Base-by-base conservation (phyloP, 2,888 invertebrate species). In the Lasius platythorax region DNA sequence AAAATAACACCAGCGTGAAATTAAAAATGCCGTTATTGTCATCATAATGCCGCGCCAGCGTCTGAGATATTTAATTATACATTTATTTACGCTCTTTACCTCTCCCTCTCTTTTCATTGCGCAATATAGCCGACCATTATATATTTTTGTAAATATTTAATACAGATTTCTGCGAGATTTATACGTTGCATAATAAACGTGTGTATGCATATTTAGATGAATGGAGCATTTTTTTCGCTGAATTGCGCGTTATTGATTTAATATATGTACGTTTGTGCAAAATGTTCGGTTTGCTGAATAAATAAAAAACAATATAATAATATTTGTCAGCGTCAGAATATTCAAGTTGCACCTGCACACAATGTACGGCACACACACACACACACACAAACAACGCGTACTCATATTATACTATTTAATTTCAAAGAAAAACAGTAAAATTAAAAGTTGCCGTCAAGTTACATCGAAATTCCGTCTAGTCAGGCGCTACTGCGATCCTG, bases 181-280 rank as follows among this genome's bases (percentile, higher is more conserved):
- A 79, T 70, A 33, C 15, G 5, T 46, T n/a, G 79, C n/a, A 46
- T 37, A 72, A 46, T 66, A 46, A 81, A 72, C 33, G 33, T 28
- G 61, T 23, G 18, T 9, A n/a, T 15, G 33, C 72, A 63, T 9
- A 33, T 72, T 61, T 61, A 12, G 8, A 72, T 37, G 18, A 61
- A 33, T 46, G 5, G 3, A 9, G 2, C n/a, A 46, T 33, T 58
- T 61, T 78, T 56, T 67, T 15, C n/a, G n/a, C 28, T 5, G 8
- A 61, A 37, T 61, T 33, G 66, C 8, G 12, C 46, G 18, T 81
- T 81, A 81, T 72, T 81, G 79, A 81, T 81, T 81, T 15, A 79
- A 61, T 23, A 18, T 72, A 46, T 33, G 15, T 72, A 33, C 11
- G 28, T 37, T 61, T 63, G 46, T n/a, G 28, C 37, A 72, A 72